These are phyloP conservation scores for Saccopteryx bilineata DNA, from an alignment of 2,113 vertebrate genomes.

Conservation along the genomic window DNA sequence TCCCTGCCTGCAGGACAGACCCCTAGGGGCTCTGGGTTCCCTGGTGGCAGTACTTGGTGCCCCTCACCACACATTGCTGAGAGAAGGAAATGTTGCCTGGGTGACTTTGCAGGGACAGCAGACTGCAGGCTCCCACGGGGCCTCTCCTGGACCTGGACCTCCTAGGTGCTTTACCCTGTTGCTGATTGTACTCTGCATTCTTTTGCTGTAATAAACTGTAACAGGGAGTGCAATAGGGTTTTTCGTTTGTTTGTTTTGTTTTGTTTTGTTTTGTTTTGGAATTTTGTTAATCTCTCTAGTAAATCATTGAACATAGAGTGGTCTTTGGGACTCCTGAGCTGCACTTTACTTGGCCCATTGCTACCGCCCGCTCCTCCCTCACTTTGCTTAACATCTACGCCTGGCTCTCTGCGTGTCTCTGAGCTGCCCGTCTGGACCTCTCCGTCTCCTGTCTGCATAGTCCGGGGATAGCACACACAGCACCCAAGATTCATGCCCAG, in stretches of 20 bases:
- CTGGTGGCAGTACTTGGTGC: not conserved
- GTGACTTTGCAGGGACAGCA: not conserved
- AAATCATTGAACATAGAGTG: not conserved
- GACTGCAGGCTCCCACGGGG: not conserved
- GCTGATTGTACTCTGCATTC: not conserved
- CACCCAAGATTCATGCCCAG: not conserved
- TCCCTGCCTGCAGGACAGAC: no score
- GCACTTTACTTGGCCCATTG: not conserved
- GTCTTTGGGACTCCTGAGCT: no score
- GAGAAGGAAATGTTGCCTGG: fast-evolving
- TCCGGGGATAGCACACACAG: no score
- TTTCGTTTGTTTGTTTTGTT: not conserved
- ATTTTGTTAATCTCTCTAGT: not conserved
- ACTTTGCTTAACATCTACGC: not conserved
- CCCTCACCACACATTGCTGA: not conserved
- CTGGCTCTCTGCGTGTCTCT: not conserved
- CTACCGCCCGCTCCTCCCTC: not conserved
- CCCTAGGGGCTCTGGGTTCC: not conserved
- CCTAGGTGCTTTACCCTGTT: fast-evolving
- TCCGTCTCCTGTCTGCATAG: not conserved
- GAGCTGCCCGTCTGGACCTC: no score
- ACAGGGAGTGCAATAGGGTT: not conserved
- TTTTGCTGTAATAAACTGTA: not conserved
- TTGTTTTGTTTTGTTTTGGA: not conserved
- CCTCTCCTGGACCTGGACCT: not conserved